Base-by-base conservation (phyloP, 1,140 invertebrate genomes). In the Trialeurodes vaporariorum region DNA sequence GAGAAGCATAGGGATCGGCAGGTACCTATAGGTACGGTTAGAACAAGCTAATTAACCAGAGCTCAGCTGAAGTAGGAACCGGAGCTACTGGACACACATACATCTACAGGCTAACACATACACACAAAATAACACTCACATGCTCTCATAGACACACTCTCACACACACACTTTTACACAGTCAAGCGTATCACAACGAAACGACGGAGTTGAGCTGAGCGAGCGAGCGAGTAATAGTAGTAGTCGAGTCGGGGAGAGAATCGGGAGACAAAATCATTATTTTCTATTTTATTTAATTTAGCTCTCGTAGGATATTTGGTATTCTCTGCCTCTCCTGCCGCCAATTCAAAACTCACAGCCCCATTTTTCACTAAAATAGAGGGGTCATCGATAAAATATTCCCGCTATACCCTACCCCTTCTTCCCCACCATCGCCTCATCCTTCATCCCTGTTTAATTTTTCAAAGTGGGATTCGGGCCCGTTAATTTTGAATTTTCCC, bases 251-350 rank as follows among this genome's bases (percentile, higher is more conserved):
- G 34, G 17, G 34, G 5, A 49, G 34, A 49, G n/a, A n/a, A n/a
- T n/a, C 34, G 34, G 34, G 5, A 49, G 34, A 49, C 34, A 49
- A 49, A 49, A 49, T 49, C 34, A 49, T 49, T 49, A 49, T 49
- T 49, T 49, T 49, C 34, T 49, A 49, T 49, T 49, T 49, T 49
- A 49, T 49, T 49, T 49, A 49, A 49, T 49, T 49, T 49, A 49
- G 34, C 34, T 49, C 34, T 49, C 34, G 34, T 49, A 49, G 5
- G 17, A n/a, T n/a, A n/a, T n/a, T n/a, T n/a, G n/a, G n/a, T n/a
- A 49, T 49, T 49, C 34, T 49, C 34, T 17, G 34, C 17, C 34
- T 49, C 34, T 49, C 34, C 34, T 17, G 34, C 34, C n/a, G n/a
- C n/a, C n/a, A n/a, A n/a, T 49, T 49, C 34, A 5, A 49, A 49